Percentiles rank a stretch among this genome's conserved stretches.
phyloP scores from a whole-genome alignment of 2,797 vertebrate species.

The Gastrophryne carolinensis region DNA sequence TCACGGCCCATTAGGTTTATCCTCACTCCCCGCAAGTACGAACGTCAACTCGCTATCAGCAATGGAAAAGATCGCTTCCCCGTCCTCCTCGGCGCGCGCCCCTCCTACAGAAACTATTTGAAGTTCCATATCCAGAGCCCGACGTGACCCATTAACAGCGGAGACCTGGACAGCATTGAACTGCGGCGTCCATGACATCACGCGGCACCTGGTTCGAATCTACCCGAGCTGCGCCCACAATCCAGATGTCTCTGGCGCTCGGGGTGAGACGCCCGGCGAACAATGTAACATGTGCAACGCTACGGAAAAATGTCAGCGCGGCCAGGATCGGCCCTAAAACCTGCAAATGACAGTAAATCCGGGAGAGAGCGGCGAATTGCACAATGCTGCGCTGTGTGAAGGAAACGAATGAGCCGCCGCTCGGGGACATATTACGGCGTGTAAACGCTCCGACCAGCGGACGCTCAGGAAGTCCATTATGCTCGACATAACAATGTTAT shows the following conservation, averaged over 20 bases:
- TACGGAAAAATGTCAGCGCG: background rate
- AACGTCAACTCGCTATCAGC: too few species aligned
- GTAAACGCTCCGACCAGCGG: background rate
- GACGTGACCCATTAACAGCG: conserved; percentile 20
- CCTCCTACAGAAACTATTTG: background rate
- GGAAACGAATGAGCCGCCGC: background rate
- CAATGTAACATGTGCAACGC: background rate
- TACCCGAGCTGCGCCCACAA: background rate
- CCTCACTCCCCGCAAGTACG: too few species aligned
- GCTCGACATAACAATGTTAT: too few species aligned
- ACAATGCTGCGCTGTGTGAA: background rate
- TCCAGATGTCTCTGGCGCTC: background rate
- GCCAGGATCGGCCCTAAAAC: background rate
- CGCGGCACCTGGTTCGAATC: conserved; percentile 16
- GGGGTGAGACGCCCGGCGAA: background rate
- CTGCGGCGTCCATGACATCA: background rate
- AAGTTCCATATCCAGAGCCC: conserved; percentile 18
- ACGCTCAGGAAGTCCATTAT: too few species aligned
- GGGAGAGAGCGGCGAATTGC: background rate
- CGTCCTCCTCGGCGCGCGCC: too few species aligned
- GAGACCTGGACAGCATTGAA: background rate
- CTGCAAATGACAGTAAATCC: background rate
- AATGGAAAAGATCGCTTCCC: too few species aligned
- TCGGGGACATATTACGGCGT: background rate
- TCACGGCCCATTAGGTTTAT: too few species aligned